Base-by-base conservation (phyloP, 1,140 invertebrate species). In the Ostrea edulis region DNA sequence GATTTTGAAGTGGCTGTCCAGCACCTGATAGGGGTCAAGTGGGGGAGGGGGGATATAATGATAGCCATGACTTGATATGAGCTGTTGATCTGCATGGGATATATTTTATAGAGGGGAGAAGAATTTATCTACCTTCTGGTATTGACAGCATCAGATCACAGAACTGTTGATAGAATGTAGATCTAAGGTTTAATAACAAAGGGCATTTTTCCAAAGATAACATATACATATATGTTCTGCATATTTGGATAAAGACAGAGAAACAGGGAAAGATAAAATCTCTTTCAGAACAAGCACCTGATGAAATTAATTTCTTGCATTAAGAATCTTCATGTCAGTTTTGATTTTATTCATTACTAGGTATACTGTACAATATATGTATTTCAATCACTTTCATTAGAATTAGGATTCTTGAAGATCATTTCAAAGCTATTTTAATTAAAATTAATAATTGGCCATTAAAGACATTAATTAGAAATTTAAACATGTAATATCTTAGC, bases 1-100 rank as follows among this genome's bases (percentile, higher is more conserved):
- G 68, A 77, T 77, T 77, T 35, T 77, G 11, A 77, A 77, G 68
- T 77, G 68, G 68, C 68, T 12, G 68, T 77, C 68, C 68, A 77
- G 25, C 35, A 14, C 68, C 22, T 77, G 68, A 77, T 35, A 25
- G 25, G 68, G 68, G 68, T 77, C 68, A 77, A 35, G 68, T 77
- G 25, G 68, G 25, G 25, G 25, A 29, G 22, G 35, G 11, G 8
- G 25, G 35, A 25, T 35, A 17, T 77, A 25, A 25, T 77, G 68
- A 77, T 77, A 77, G 68, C 68, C 68, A 14, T 22, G 68, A 8
- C 11, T 12, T 77, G 25, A 35, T 77, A 35, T 25, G 29, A 25
- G 35, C 9, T 77, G 29, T 77, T 77, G 68, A 77, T 77, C 65
- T 62, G 68, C 14, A 77, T 14, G 14, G 68, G 68, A 29, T 35